phyloP scores from a whole-genome alignment of 2,888 invertebrate genomes.

The Drosophila cracens region DNA sequence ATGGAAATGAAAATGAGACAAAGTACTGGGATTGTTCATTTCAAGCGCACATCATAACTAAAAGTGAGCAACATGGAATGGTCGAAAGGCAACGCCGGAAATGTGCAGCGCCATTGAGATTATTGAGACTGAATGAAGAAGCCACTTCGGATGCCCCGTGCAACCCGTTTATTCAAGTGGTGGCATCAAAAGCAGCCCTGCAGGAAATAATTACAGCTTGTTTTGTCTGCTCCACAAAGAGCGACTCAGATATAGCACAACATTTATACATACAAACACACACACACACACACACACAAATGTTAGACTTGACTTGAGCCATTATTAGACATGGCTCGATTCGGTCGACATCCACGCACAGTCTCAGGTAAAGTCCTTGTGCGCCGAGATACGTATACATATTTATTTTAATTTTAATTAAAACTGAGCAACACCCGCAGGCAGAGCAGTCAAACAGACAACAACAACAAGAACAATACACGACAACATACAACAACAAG shows the following conservation, averaged over 20 bases:
- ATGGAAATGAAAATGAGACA: background rate
- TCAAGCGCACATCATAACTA: conserved; percentile 49
- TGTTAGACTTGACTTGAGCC: background rate
- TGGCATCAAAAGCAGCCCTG: conserved; percentile 14
- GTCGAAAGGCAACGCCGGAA: conserved; percentile 63
- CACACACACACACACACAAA: background rate
- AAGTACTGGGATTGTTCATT: conserved; percentile 28
- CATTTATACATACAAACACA: background rate
- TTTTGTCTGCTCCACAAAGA: conserved; percentile 40
- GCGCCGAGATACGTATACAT: conserved; percentile 5
- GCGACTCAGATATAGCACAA: background rate
- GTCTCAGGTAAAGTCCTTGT: background rate
- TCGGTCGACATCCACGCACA: background rate
- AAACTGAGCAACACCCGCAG: conserved; percentile 48
- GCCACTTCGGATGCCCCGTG: conserved; percentile 40
- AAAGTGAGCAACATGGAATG: conserved; percentile 53
- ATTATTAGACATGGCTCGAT: conserved; percentile 31
- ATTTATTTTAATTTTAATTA: conserved; percentile 47
- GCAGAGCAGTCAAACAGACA: conserved; percentile 24
- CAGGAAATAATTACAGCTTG: conserved; percentile 57
- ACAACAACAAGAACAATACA: background rate
- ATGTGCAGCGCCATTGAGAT: conserved; percentile 53
- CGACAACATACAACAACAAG: conserved; percentile 7
- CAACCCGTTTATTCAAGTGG: background rate
- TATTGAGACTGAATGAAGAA: conserved; percentile 36